Evolutionary conservation across 2,113 vertebrate genomes (phyloP).

Genomic region (Ctenodactylus gundi): DNA sequence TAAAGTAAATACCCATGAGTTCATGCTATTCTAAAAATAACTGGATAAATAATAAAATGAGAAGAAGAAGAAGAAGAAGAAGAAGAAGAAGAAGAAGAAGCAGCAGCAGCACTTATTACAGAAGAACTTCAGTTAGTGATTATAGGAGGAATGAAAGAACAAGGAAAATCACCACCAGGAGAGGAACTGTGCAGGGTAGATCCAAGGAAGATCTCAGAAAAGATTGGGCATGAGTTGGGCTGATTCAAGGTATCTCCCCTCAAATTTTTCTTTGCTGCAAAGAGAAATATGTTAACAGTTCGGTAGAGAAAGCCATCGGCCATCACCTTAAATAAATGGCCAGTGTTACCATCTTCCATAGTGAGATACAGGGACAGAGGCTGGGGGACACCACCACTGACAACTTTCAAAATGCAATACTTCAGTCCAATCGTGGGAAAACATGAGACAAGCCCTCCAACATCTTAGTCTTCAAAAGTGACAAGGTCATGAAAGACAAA

Average conservation of each 20-base stretch:
- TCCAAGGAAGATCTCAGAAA: neutral
- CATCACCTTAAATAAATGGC: neutral
- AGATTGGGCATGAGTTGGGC: neutral
- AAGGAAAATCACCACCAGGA: neutral
- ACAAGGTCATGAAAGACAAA: neutral
- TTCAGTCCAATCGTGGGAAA: neutral
- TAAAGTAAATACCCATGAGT: neutral
- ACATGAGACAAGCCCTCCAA: neutral
- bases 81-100: too few species aligned
- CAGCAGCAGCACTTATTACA: neutral
- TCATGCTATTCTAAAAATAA: neutral
- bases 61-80: too few species aligned
- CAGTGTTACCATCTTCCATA: neutral
- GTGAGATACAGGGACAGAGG: neutral
- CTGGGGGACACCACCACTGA: fast-evolving
- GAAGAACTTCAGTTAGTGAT: neutral
- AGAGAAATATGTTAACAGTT: neutral
- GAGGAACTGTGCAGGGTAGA: neutral
- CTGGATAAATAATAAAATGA: neutral
- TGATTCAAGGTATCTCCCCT: neutral
- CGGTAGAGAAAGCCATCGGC: neutral
- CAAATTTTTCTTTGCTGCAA: neutral
- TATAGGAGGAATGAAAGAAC: neutral
- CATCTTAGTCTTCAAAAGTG: neutral
- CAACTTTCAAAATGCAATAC: neutral